Evolutionary conservation across 2,113 vertebrate species (phyloP).

Genomic region (Channa maculata): DNA sequence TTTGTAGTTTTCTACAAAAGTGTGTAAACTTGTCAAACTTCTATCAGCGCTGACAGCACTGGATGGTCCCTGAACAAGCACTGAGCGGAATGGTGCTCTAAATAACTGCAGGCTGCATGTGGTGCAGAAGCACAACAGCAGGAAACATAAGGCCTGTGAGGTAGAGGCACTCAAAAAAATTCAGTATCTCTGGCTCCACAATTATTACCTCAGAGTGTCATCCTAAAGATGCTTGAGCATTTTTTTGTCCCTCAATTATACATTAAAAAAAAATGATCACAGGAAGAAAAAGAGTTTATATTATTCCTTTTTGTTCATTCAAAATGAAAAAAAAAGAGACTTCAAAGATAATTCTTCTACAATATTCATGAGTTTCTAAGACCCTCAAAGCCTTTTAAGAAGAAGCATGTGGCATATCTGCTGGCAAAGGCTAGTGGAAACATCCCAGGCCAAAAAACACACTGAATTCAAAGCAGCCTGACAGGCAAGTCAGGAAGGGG

Average conservation of each 20-base stretch:
- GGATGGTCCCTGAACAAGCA: conserved; percentile 12
- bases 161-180: conserved; percentile 5
- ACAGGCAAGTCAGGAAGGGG: conserved; percentile 30
- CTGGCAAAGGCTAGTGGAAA: conserved; percentile 61
- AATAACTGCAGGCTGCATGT: conserved; percentile 27
- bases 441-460: conserved; percentile 54
- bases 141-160: background rate
- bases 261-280: conserved; percentile 38
- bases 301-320: conserved; percentile 38
- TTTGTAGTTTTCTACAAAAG: conserved; percentile 25
- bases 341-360: conserved; percentile 60
- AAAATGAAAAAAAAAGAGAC: conserved; percentile 38
- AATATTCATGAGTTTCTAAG: conserved; percentile 71
- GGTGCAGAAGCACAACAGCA: conserved; percentile 5
- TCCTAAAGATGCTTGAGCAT: background rate
- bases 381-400: conserved; percentile 71
- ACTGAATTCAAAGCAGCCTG: conserved; percentile 47
- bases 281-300: conserved; percentile 10
- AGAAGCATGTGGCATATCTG: conserved; percentile 57
- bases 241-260: conserved; percentile 43
- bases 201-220: conserved; percentile 11
- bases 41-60: conserved; percentile 27
- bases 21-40: conserved; percentile 42
- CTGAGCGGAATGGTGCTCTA: conserved; percentile 8
- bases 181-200: conserved; percentile 8